Evolutionary conservation across 2,113 vertebrate genomes (phyloP).

Genomic region (Paramisgurnus dabryanus): DNA sequence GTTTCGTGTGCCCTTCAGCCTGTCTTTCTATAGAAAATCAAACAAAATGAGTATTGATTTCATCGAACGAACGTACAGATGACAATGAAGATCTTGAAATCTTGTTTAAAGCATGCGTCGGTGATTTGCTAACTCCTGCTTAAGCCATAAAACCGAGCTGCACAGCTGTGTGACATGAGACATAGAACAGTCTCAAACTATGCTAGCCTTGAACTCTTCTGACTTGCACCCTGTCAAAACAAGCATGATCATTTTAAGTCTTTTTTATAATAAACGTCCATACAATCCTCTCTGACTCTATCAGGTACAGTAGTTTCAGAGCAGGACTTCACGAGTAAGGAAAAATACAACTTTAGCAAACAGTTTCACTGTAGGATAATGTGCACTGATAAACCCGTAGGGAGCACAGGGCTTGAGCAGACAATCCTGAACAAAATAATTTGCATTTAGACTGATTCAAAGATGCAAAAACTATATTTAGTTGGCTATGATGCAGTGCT

Average conservation of each 20-base stretch:
- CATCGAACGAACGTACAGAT: too few species aligned
- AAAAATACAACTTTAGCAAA: too few species aligned
- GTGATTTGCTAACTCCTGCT: neutral
- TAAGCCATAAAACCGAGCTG: slow-evolving; percentile 15
- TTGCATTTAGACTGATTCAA: too few species aligned
- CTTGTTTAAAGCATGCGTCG: slow-evolving; percentile 1
- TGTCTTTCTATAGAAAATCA: too few species aligned
- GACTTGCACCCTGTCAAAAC: slow-evolving; percentile 6
- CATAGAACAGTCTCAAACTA: slow-evolving; percentile 9
- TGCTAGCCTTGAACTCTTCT: slow-evolving; percentile 5
- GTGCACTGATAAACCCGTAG: neutral
- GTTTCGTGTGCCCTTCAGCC: too few species aligned
- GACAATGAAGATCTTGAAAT: too few species aligned
- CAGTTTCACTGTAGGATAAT: neutral
- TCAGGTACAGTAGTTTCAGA: neutral
- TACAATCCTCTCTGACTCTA: neutral
- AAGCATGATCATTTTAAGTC: neutral
- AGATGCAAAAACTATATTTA: too few species aligned
- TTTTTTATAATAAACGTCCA: neutral
- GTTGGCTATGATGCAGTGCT: too few species aligned
- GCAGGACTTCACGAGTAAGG: too few species aligned
- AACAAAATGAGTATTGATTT: too few species aligned
- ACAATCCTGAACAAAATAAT: neutral
- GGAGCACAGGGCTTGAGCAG: neutral
- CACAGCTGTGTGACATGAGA: slow-evolving; percentile 12